Conservation (phyloP, 2,113 vertebrate genomes). For the Australoheros scitulus region DNA sequence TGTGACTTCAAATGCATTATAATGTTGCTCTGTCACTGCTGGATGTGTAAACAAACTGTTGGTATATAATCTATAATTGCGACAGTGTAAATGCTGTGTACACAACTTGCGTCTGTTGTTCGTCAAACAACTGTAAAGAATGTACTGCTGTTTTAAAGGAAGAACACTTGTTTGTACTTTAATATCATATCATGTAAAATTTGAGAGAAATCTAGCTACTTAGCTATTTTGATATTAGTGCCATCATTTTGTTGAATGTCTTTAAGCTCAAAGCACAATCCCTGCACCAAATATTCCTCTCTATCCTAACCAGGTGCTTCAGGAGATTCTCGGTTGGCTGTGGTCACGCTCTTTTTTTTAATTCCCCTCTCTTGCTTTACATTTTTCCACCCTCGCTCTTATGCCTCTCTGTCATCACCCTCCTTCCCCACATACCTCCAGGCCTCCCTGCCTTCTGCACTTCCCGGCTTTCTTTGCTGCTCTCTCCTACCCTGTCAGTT, state of each 20-base stretch:
- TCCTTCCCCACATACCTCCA: conserved; percentile 3
- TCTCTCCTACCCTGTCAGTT: background rate
- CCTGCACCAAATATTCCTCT: background rate
- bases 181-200: too few species aligned
- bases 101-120: too few species aligned
- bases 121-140: too few species aligned
- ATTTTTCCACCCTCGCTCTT: background rate
- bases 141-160: too few species aligned
- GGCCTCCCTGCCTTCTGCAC: conserved; percentile 11
- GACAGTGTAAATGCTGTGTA: too few species aligned
- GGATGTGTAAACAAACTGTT: too few species aligned
- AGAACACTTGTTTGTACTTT: too few species aligned
- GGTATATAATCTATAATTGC: too few species aligned
- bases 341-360: conserved; percentile 38
- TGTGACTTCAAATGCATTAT: too few species aligned
- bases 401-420: background rate
- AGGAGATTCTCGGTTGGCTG: conserved; percentile 42
- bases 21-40: too few species aligned
- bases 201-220: background rate
- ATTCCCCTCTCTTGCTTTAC: conserved; percentile 7
- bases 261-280: conserved; percentile 4
- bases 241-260: background rate
- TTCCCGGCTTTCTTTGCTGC: background rate
- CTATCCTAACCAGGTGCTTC: conserved; percentile 40
- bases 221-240: conserved; percentile 4